A percentile compares a stretch with the other conserved stretches of the same genome.
Conservation (phyloP, 2,797 vertebrate species). For the Varecia variegata region DNA sequence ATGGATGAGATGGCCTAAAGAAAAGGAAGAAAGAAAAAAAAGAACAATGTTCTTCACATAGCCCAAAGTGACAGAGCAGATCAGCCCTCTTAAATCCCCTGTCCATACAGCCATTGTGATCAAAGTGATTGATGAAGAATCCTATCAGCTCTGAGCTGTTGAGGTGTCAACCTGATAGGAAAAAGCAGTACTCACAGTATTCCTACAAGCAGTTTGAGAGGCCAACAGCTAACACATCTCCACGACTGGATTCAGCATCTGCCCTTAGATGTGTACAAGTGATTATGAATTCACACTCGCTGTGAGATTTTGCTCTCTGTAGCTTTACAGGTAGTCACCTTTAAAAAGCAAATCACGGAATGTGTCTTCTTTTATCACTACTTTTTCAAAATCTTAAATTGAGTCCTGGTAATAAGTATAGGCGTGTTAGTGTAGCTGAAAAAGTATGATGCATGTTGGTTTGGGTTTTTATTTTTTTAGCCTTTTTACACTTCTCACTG, state of each 20-base stretch:
- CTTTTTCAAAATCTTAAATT: neutral
- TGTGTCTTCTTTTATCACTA: neutral
- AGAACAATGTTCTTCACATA: conserved; percentile 71
- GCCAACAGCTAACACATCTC: neutral
- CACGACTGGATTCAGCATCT: too few relatives aligned
- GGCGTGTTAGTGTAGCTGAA: neutral
- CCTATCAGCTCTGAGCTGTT: conserved; percentile 68
- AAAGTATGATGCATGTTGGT: accelerated
- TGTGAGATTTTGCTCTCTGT: neutral
- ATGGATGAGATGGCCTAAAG: conserved; percentile 79
- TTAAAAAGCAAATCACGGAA: neutral
- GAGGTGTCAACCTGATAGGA: conserved; percentile 46
- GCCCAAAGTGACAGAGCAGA: conserved; percentile 74
- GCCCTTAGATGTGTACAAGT: neutral
- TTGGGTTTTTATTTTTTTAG: neutral
- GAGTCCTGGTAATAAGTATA: neutral
- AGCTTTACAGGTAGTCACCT: neutral
- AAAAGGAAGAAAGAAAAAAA: conserved; percentile 66
- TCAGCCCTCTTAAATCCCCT: conserved; percentile 75
- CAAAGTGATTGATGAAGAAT: conserved; percentile 77
- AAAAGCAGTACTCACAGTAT: neutral
- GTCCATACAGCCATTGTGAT: conserved; percentile 59
- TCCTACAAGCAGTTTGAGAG: conserved; percentile 45
- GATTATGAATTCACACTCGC: neutral
- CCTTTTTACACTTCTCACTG: neutral